Percentiles rank a stretch among this genome's conserved stretches.
These are phyloP conservation scores for Capitulum mitella DNA, from an alignment of 2,888 invertebrate genomes.

Conservation along the genomic window DNA sequence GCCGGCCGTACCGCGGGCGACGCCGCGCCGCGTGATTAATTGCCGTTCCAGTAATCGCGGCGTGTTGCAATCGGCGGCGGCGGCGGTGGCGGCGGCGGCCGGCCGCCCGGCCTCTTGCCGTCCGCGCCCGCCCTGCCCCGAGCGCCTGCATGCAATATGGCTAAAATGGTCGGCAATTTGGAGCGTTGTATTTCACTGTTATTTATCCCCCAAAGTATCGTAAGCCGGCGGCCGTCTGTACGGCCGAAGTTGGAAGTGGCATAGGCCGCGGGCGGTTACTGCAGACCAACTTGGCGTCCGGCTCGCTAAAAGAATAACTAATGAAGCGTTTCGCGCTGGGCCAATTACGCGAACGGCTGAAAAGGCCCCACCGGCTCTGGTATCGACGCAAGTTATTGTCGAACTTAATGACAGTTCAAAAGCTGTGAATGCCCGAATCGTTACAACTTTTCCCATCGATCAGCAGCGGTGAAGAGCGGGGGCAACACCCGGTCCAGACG, in stretches of 20 bases:
- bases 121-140: neutral
- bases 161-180: slow-evolving; percentile 7
- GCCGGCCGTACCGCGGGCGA: neutral
- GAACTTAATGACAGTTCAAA: slow-evolving; percentile 17
- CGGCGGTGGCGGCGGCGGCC: neutral
- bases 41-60: neutral
- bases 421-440: neutral
- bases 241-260: slow-evolving; percentile 4
- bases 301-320: neutral
- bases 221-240: neutral
- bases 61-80: slow-evolving; percentile 4
- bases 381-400: neutral
- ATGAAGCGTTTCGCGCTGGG: slow-evolving; percentile 7
- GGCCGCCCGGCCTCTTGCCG: neutral
- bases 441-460: slow-evolving; percentile 5
- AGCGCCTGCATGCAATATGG: neutral
- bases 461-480: neutral
- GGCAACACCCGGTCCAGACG: no score
- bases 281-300: neutral
- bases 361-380: neutral
- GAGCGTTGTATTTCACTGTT: slow-evolving; percentile 13
- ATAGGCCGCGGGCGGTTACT: neutral
- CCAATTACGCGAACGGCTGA: neutral
- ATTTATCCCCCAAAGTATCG: neutral
- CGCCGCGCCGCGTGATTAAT: neutral